These are phyloP conservation scores for Hypolimnas misippus DNA, from an alignment of 2,888 invertebrate species.

Conservation along the genomic window DNA sequence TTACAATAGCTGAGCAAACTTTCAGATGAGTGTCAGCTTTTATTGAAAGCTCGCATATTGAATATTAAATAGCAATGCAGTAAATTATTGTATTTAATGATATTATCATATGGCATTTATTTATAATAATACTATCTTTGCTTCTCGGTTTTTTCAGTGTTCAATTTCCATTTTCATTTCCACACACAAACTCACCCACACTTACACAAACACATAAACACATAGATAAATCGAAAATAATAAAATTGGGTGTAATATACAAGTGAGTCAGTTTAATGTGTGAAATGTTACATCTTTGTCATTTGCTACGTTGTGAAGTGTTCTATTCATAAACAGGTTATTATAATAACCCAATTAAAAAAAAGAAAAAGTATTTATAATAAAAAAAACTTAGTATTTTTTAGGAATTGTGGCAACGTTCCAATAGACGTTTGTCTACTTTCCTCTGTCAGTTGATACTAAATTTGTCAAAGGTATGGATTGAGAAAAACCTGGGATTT, in stretches of 20 bases:
- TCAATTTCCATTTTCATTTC: no score
- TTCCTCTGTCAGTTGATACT: neutral
- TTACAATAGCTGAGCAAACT: slow-evolving; percentile 27
- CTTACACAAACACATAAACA: no score
- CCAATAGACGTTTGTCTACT: neutral
- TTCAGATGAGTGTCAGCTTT: slow-evolving; percentile 25
- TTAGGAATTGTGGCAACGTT: neutral
- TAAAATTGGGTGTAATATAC: no score
- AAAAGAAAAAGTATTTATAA: no score
- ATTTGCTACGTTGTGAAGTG: no score
- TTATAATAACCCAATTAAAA: no score
- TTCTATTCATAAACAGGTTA: no score
- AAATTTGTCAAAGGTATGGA: neutral
- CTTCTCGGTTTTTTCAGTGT: no score
- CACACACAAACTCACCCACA: no score
- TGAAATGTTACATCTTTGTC: no score
- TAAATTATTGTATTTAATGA: slow-evolving; percentile 13
- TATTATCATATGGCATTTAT: neutral
- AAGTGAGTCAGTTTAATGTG: no score
- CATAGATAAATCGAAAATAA: no score
- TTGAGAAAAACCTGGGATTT: neutral
- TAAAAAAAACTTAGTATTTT: neutral
- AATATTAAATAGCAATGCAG: slow-evolving; percentile 25
- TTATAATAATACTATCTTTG: neutral
- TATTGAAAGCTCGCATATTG: slow-evolving; percentile 28